phyloP scores from a whole-genome alignment of 1,140 invertebrate genomes.

The Meloidogyne floridensis region DNA sequence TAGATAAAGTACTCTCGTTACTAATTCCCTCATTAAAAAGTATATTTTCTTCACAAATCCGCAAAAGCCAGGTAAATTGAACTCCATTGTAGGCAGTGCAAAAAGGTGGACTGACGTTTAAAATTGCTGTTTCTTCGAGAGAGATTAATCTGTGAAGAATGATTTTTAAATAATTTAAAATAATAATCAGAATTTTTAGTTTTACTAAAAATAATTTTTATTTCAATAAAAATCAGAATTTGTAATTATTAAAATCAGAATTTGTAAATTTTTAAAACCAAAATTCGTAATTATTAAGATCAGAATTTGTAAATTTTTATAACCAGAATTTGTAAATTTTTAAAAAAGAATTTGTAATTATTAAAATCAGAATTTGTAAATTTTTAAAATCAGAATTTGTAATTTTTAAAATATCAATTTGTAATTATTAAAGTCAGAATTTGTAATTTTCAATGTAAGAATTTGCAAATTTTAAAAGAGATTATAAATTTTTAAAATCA shows the following conservation, averaged over 20 bases:
- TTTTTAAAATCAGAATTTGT: too few species aligned
- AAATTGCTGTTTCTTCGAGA: constrained; percentile 31
- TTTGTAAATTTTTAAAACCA: not conserved
- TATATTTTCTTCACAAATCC: constrained; percentile 45
- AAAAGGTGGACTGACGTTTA: constrained; percentile 45
- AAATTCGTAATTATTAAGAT: too few species aligned
- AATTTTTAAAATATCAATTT: too few species aligned
- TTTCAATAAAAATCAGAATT: not conserved
- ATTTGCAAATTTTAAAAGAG: too few species aligned
- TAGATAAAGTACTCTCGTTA: not conserved
- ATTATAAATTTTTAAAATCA: too few species aligned
- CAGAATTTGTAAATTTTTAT: too few species aligned
- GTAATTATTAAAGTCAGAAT: not conserved
- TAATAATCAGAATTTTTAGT: not conserved
- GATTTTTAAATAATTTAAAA: not conserved
- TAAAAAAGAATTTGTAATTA: too few species aligned
- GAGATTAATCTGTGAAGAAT: constrained; percentile 30
- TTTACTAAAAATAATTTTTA: not conserved
- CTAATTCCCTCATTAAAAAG: constrained; percentile 16
- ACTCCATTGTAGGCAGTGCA: constrained; percentile 42
- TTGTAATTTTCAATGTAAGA: too few species aligned
- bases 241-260: not conserved
- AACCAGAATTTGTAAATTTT: too few species aligned
- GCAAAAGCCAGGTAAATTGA: constrained; percentile 46
- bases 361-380: too few species aligned